Base-by-base conservation (phyloP, 2,797 vertebrate genomes). In the Antrozous pallidus region DNA sequence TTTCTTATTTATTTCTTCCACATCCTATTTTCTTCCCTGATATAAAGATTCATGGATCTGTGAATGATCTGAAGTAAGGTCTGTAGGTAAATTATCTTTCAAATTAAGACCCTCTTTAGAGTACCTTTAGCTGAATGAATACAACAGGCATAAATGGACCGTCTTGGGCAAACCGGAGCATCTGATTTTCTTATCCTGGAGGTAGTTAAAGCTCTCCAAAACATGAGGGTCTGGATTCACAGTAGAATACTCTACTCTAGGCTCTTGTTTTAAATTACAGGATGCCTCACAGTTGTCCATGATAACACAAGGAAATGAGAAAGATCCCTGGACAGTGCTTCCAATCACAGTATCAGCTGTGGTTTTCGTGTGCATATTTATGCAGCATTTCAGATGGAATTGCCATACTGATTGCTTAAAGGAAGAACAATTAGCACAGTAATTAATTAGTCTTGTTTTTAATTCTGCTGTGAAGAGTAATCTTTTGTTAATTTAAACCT, bases 381-480 rank as follows among this genome's bases (percentile, higher is more conserved):
- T 84, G n/a, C 12, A 91, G 31, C 56, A 93, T 94, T 45, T 90
- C 45, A 63, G 26, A 75, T 79, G 6, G 94, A 95, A 96, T 94
- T 84, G 6, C 26, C 47, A 63, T 12, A 4, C 54, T 77, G 51
- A 91, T 88, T 86, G 63, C 51, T 94, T 45, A 93, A 85, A 67
- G 56, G 31, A 71, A 69, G 74, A 93, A 93, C 20, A 91, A 93
- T 96, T 88, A 96, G 31, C 47, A 91, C 40, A 71, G 79, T 91
- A 80, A 88, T 94, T 95, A 95, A 94, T 97, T 97, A 92, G 75
- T 93, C 47, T 95, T 88, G 74, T 45, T 94, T 93, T 96, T 67
- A 93, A 82, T 95, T 92, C 78, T 92, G 9, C 47, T 86, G n/a
- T 93, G 81, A 92, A 88, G 47, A 26, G 17, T 92, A 86, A 88